Evolutionary conservation across 2,113 vertebrate species (phyloP).

Genomic region (Fregetta grallaria): DNA sequence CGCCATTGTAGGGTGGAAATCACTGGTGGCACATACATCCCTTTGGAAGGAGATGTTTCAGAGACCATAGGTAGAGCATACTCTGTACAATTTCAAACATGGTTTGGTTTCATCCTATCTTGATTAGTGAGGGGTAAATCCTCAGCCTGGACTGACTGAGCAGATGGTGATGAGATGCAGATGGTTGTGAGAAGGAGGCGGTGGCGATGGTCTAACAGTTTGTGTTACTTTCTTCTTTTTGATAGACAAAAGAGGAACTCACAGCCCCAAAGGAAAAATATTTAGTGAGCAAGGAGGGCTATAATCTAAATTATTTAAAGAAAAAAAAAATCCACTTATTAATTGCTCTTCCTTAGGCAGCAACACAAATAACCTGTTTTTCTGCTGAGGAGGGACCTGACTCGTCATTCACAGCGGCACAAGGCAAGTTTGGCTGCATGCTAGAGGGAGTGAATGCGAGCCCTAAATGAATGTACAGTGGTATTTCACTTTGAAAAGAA

Average conservation of each 20-base stretch:
- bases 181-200: constrained; percentile 30
- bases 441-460: background rate
- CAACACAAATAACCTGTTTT: background rate
- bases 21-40: background rate
- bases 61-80: background rate
- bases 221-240: constrained; percentile 35
- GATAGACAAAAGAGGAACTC: constrained; percentile 49
- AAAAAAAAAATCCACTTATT: background rate
- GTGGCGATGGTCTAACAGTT: constrained; percentile 47
- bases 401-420: background rate
- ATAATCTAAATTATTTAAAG: background rate
- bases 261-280: constrained; percentile 1
- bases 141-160: background rate
- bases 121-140: constrained; percentile 38
- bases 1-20: background rate
- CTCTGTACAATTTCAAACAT: background rate
- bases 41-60: background rate
- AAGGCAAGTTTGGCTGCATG: background rate
- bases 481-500: constrained; percentile 7
- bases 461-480: background rate
- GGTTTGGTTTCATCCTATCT: background rate
- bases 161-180: constrained; percentile 28
- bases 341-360: background rate
- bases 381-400: background rate
- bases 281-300: background rate